Evolutionary conservation across 2,113 vertebrate genomes (phyloP).

Genomic region (Etheostoma cragini): DNA sequence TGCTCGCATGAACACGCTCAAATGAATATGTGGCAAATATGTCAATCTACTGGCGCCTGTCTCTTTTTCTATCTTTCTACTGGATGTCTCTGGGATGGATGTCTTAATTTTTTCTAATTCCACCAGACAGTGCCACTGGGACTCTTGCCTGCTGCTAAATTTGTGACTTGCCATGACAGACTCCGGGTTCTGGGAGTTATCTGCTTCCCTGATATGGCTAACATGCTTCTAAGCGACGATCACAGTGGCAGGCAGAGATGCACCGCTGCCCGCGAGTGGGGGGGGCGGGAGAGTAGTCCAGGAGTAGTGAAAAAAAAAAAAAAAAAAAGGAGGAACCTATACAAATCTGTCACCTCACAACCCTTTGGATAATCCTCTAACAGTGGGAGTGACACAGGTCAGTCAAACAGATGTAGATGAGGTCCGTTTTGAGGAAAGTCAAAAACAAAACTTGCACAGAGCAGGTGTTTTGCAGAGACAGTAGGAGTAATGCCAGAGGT

Average conservation of each 20-base stretch:
- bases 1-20: constrained; percentile 74
- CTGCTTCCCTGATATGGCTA: constrained; percentile 60
- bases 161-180: constrained; percentile 76
- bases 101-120: constrained; percentile 85
- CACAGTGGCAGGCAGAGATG: constrained; percentile 44
- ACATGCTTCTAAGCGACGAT: constrained; percentile 52
- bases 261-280: constrained; percentile 1
- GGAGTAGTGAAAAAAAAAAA: constrained; percentile 3
- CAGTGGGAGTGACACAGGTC: constrained; percentile 56
- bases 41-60: constrained; percentile 72
- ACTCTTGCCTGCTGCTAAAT: constrained; percentile 71
- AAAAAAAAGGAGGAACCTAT: constrained; percentile 32
- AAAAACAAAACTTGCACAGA: constrained; percentile 45
- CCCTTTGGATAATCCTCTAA: constrained; percentile 40
- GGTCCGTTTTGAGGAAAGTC: constrained; percentile 35
- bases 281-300: background rate
- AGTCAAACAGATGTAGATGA: constrained; percentile 59
- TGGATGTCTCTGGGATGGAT: constrained; percentile 77
- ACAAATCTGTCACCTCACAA: constrained; percentile 46
- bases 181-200: constrained; percentile 74
- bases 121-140: constrained; percentile 79
- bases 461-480: constrained; percentile 58
- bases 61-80: constrained; percentile 60
- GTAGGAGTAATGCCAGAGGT: constrained; percentile 53
- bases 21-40: constrained; percentile 76